These are phyloP conservation scores for Drosophila bifasciata DNA, from an alignment of 1,140 invertebrate genomes.

Conservation along the genomic window DNA sequence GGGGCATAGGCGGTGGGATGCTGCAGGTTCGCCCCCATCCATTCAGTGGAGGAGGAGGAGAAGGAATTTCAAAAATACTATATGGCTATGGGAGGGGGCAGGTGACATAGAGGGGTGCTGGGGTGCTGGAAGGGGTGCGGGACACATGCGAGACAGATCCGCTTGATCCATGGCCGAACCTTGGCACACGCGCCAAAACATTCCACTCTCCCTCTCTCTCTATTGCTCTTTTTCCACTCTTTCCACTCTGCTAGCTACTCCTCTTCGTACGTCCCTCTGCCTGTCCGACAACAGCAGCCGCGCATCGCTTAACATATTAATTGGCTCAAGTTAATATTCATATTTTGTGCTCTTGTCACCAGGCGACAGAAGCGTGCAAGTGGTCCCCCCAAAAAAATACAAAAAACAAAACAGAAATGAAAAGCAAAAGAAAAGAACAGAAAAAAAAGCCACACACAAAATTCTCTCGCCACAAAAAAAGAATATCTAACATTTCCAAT, in stretches of 20 bases:
- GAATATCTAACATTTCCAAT: constrained; percentile 22
- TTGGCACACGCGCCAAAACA: constrained; percentile 72
- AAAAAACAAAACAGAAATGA: constrained; percentile 13
- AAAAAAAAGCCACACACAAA: constrained; percentile 19
- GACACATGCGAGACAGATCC: constrained; percentile 64
- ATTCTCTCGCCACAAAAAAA: constrained; percentile 15
- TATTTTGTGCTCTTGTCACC: constrained; percentile 59
- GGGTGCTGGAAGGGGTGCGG: constrained; percentile 4
- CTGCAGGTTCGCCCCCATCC: constrained; percentile 25
- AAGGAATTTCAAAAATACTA: constrained; percentile 2
- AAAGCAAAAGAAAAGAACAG: constrained; percentile 17
- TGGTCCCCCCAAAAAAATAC: neutral
- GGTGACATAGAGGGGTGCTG: neutral
- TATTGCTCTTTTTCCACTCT: neutral
- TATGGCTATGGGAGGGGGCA: too few species aligned
- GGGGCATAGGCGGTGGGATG: constrained; percentile 1
- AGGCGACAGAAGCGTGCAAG: constrained; percentile 21
- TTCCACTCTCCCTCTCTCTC: constrained; percentile 24
- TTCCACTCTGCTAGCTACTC: constrained; percentile 10
- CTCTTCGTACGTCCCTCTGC: neutral
- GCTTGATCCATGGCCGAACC: constrained; percentile 59
- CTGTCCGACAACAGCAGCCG: constrained; percentile 53
- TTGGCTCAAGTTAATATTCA: constrained; percentile 77
- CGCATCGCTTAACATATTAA: constrained; percentile 78
- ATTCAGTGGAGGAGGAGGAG: too few species aligned